Percentiles rank a stretch among this genome's conserved stretches.
These are phyloP conservation scores for Troides helena DNA, from an alignment of 2,888 invertebrate genomes.

Conservation along the genomic window DNA sequence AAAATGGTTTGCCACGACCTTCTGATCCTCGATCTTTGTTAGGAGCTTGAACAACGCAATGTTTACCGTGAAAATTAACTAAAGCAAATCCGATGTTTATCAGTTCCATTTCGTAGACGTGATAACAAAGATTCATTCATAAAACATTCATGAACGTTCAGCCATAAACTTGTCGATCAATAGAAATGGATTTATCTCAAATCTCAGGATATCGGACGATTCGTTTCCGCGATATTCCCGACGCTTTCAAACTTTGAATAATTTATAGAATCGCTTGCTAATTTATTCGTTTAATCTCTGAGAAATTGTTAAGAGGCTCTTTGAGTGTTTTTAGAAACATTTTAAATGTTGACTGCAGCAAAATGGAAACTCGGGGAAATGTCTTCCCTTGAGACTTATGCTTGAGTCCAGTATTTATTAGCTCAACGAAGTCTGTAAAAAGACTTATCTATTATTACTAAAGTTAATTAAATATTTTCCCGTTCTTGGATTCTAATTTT, in stretches of 20 bases:
- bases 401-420: no score
- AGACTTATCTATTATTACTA: no score
- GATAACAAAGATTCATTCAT: not conserved
- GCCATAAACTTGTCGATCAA: constrained; percentile 17
- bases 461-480: no score
- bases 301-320: not conserved
- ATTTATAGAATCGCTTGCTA: constrained; percentile 13
- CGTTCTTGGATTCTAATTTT: no score
- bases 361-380: no score
- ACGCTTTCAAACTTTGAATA: constrained; percentile 14
- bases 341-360: no score
- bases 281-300: constrained; percentile 18
- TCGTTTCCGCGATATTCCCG: constrained; percentile 1
- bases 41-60: not conserved
- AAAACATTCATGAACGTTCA: not conserved
- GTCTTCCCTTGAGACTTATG: no score
- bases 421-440: no score
- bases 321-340: not conserved
- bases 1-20: no score
- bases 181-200: constrained; percentile 12
- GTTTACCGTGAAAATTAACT: not conserved
- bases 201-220: constrained; percentile 16
- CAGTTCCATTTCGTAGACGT: no score
- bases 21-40: not conserved
- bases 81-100: no score